These are phyloP conservation scores for Pachyrhynchus sulphureomaculatus DNA, from an alignment of 1,140 invertebrate genomes.

Conservation along the genomic window DNA sequence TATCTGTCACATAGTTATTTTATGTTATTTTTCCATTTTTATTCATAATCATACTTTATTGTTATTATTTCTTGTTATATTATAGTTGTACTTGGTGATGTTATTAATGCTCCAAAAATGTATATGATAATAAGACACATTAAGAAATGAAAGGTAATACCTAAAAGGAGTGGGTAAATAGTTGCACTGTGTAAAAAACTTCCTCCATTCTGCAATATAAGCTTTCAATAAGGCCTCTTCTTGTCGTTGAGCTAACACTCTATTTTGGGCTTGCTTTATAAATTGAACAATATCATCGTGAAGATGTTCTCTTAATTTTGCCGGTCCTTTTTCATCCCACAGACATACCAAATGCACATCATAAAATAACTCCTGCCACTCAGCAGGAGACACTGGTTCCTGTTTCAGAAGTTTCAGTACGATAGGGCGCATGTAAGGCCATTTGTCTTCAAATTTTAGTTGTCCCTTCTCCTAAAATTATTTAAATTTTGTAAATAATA, in stretches of 20 bases:
- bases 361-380: constrained; percentile 98
- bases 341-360: constrained; percentile 91
- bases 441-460: constrained; percentile 89
- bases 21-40: too few species aligned
- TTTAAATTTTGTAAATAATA: background rate
- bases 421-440: constrained; percentile 91
- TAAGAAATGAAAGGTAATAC: too few species aligned
- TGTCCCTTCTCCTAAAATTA: constrained; percentile 61
- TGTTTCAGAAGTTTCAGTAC: constrained; percentile 91
- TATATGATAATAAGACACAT: too few species aligned
- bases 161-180: constrained; percentile 95
- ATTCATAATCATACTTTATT: too few species aligned
- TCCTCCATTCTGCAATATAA: constrained; percentile 95
- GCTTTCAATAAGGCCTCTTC: constrained; percentile 93
- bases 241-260: constrained; percentile 86
- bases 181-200: constrained; percentile 96
- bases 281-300: constrained; percentile 93
- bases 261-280: constrained; percentile 89
- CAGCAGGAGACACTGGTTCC: constrained; percentile 86
- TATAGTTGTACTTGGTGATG: too few species aligned
- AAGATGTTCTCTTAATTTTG: constrained; percentile 83
- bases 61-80: too few species aligned
- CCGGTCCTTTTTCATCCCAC: constrained; percentile 94
- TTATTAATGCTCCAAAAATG: too few species aligned
- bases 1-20: too few species aligned